Percentiles rank a stretch among this genome's conserved stretches.
Conservation (phyloP, 2,888 invertebrate species). For the Cotesia congregata region DNA sequence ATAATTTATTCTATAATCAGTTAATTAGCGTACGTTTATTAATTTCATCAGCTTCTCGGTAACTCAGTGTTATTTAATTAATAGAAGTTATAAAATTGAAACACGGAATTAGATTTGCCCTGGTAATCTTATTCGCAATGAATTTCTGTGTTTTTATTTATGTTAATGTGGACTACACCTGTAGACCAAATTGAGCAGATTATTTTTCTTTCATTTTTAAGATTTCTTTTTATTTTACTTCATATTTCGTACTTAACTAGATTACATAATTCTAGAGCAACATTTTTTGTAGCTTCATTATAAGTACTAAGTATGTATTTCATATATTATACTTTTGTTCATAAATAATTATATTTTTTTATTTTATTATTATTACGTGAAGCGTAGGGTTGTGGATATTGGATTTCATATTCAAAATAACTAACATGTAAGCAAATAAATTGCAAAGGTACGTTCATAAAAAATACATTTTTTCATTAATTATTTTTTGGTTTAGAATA, state of each 20-base stretch:
- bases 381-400: slow-evolving; percentile 7
- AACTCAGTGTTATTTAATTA: background rate
- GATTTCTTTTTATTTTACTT: slow-evolving; percentile 21
- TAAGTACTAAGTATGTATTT: slow-evolving; percentile 13
- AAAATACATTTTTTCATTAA: background rate
- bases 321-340: background rate
- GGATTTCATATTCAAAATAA: slow-evolving; percentile 9
- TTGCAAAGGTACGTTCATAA: background rate
- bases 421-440: slow-evolving; percentile 13
- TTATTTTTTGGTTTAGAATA: background rate
- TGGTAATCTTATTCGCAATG: slow-evolving; percentile 1
- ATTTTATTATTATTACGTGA: background rate
- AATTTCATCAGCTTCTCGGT: slow-evolving; percentile 10
- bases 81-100: background rate
- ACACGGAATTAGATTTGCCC: slow-evolving; percentile 2
- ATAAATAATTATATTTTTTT: too few relatives aligned
- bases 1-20: slow-evolving; percentile 9
- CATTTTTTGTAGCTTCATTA: slow-evolving; percentile 26
- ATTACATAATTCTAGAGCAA: background rate
- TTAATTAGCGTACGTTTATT: slow-evolving; percentile 4
- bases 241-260: background rate
- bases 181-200: slow-evolving; percentile 43
- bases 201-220: slow-evolving; percentile 2
- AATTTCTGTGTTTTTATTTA: slow-evolving; percentile 4
- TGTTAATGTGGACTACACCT: slow-evolving; percentile 3